Base-by-base conservation (phyloP, 2,113 vertebrate genomes). In the Myotis lucifugus region DNA sequence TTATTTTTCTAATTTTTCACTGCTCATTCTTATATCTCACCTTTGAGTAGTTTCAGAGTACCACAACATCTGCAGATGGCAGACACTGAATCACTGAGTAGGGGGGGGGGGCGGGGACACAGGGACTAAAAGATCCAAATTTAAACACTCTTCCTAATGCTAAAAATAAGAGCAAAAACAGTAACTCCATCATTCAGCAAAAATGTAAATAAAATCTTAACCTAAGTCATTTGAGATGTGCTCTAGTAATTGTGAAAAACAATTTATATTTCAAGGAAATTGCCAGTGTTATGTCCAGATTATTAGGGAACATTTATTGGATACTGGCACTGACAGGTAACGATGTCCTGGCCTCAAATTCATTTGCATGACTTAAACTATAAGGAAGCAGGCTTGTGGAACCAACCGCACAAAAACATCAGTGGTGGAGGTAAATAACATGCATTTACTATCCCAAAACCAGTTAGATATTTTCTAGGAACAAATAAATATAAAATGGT, bases 401-500 rank as follows among this genome's bases (percentile, higher is more conserved):
- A 88, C 10, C 54, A 81, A 40, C 18, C 18, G 25, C 23, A 29
- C 73, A 40, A 67, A 89, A 50, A 59, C 76, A 74, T 70, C 61
- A 54, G 46, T 3, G 32, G 5, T 34, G 32, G 40, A 61, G n/a
- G 40, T 61, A 88, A 88, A 48, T 56, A 92, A 59, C 7, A 77
- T 6, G 18, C 6, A 78, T 85, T 73, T 56, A 52, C 46, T n/a
- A 69, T 74, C 92, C 48, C 25, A 94, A 84, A 91, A 15, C 29
- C 29, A 88, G 37, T 42, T 92, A 81, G n/a, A 70, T 56, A 64
- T 69, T 54, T 59, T 70, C 88, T 89, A 78, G 34, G 12, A 85
- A 88, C 34, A 90, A 93, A 91, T 50, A 52, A 92, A 81, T 81
- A 93, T 70, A 86, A 88, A 95, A 91, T 76, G 14, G 32, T n/a